Evolutionary conservation across 2,113 vertebrate species (phyloP), one percentile per base, ranked within the genome.

Genomic region (Miniopterus natalensis): DNA sequence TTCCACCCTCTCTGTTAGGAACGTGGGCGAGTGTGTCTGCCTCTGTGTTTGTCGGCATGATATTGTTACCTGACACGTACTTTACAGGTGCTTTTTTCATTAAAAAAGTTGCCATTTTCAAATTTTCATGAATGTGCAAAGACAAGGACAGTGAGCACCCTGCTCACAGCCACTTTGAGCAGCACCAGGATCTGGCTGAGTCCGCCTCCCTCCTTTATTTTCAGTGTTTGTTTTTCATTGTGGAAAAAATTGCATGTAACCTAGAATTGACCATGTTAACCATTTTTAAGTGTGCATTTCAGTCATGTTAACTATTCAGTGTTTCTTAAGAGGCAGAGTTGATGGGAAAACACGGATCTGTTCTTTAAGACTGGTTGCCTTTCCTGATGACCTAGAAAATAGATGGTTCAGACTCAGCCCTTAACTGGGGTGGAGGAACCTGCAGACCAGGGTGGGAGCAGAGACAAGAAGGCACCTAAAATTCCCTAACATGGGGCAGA

Each of bases 1-100:
- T 55, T 57, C 8, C 2, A 0, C 13, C 65, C 36, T 66, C 4
- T 78, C 31, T 11, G 10, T 31, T n/a, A 49, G 51, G 49, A 42
- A 71, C 17, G 5, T 0, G 12, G 51, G 17, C 70, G 23, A 57
- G 70, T 0, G 0, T n/a, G n/a, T 45, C 17, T 14, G 10, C 3
- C 0, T 63, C 49, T 36, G 17, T n/a, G 17, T 83, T 61, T 53
- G 68, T 66, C 74, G 63, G 36, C 11, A 40, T 8, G 29, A n/a
- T 36, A 55, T 25, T 89, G 36, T 74, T 51, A 49, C 68, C 10
- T 23, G 53, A 81, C 51, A n/a, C 80, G 36, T 40, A 53, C 68
- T 63, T 55, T 18, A 5, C 14, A 68, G 49, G n/a, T 59, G 53
- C 15, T 59, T 57, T 85, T 66, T 81, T 70, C n/a, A 10, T 71